Evolutionary conservation across 2,888 invertebrate species (phyloP).

Genomic region (Listrodromus nycthemerus): DNA sequence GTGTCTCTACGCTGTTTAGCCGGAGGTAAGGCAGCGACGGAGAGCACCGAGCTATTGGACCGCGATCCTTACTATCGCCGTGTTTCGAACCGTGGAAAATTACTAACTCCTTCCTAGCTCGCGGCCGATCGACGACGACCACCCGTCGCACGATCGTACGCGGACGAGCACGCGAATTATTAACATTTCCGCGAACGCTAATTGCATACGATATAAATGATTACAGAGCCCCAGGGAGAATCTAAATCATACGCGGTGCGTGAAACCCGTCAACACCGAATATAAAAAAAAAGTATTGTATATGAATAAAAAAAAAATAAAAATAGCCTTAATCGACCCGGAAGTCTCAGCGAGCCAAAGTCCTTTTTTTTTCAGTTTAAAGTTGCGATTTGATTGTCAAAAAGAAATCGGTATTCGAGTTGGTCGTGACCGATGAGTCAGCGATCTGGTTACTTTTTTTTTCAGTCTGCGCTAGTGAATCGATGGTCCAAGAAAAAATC

Average conservation of each 20-base stretch:
- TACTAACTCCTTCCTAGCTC: slow-evolving; percentile 10
- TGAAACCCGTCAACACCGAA: neutral
- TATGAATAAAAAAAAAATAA: neutral
- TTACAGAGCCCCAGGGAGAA: neutral
- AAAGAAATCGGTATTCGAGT: too few species aligned
- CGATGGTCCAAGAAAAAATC: too few species aligned
- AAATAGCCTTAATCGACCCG: neutral
- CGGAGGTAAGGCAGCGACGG: slow-evolving; percentile 13
- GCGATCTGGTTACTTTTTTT: too few species aligned
- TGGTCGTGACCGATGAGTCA: too few species aligned
- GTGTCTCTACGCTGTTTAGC: slow-evolving; percentile 17
- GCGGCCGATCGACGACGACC: slow-evolving; percentile 29
- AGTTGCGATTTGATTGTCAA: too few species aligned
- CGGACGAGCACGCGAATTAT: slow-evolving; percentile 22
- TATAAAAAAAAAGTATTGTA: neutral
- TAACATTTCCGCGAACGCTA: slow-evolving; percentile 9
- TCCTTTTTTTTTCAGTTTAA: too few species aligned
- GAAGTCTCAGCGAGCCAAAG: too few species aligned
- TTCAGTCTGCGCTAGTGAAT: too few species aligned
- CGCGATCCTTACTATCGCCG: neutral
- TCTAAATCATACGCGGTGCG: slow-evolving; percentile 8
- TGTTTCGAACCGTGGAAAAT: neutral
- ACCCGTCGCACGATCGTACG: neutral
- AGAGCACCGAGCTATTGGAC: slow-evolving; percentile 28
- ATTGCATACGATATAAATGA: slow-evolving; percentile 1